phyloP scores from a whole-genome alignment of 2,113 vertebrate genomes.

The Mustelus asterias region DNA sequence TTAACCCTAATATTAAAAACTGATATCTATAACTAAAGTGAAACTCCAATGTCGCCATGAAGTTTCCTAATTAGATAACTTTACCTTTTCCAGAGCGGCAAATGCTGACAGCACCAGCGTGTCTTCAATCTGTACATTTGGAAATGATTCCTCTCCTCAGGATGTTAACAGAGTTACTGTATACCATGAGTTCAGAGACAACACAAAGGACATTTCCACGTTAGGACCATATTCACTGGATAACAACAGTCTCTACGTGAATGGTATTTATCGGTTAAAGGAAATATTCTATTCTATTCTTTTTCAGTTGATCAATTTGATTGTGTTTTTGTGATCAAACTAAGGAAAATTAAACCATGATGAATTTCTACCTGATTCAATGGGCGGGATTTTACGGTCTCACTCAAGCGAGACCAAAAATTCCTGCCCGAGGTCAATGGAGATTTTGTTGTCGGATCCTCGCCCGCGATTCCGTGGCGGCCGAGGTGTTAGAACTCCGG shows the following conservation, averaged over 20 bases:
- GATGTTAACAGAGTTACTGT: constrained; percentile 42
- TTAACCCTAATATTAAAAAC: not conserved
- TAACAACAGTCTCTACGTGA: constrained; percentile 50
- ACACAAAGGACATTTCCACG: constrained; percentile 47
- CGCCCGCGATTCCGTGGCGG: no score
- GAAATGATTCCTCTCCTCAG: not conserved
- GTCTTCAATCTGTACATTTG: not conserved
- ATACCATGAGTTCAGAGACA: constrained; percentile 49
- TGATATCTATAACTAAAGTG: not conserved
- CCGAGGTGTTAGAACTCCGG: no score
- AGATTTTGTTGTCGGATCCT: no score
- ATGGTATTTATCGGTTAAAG: constrained; percentile 46
- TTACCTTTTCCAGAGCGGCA: not conserved
- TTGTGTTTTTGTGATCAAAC: no score
- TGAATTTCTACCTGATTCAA: not conserved
- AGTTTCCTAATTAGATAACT: not conserved
- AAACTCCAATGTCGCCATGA: not conserved
- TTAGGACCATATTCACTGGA: constrained; percentile 55
- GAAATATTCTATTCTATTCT: not conserved
- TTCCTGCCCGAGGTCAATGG: no score
- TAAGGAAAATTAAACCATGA: not conserved
- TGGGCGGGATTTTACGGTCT: no score
- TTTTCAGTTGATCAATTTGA: no score
- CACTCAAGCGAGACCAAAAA: no score
- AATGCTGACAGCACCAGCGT: not conserved